A percentile compares a stretch with the other conserved stretches of the same genome.
phyloP scores from a whole-genome alignment of 2,797 vertebrate genomes.

The Buphagus erythrorhynchus region DNA sequence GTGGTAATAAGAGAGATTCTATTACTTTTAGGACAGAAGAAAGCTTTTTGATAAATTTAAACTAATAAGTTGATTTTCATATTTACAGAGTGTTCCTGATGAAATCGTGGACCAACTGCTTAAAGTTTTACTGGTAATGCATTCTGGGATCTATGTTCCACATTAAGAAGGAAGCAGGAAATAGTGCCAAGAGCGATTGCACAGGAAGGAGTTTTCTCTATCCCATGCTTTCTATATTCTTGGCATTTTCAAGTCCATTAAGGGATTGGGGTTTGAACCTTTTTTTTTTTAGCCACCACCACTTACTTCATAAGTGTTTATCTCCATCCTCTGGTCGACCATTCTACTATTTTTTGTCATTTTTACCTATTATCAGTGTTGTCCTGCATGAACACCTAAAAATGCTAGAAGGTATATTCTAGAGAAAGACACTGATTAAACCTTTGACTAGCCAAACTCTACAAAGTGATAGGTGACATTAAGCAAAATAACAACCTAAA shows the following conservation, averaged over 20 bases:
- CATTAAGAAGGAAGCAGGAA: background rate
- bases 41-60: background rate
- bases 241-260: background rate
- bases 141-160: background rate
- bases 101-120: background rate
- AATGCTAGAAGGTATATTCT: background rate
- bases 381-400: background rate
- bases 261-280: accelerated
- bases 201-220: background rate
- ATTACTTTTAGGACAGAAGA: background rate
- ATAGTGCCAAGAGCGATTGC: background rate
- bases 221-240: background rate
- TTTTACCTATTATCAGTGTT: background rate
- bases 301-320: background rate
- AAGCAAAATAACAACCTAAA: background rate
- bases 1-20: background rate
- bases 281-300: background rate
- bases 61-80: background rate
- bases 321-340: background rate
- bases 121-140: background rate
- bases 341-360: background rate
- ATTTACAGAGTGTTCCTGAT: background rate
- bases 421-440: background rate
- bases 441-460: background rate
- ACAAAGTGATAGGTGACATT: background rate